phyloP scores from a whole-genome alignment of 2,888 invertebrate genomes.

The Lasioglossum marginatum region DNA sequence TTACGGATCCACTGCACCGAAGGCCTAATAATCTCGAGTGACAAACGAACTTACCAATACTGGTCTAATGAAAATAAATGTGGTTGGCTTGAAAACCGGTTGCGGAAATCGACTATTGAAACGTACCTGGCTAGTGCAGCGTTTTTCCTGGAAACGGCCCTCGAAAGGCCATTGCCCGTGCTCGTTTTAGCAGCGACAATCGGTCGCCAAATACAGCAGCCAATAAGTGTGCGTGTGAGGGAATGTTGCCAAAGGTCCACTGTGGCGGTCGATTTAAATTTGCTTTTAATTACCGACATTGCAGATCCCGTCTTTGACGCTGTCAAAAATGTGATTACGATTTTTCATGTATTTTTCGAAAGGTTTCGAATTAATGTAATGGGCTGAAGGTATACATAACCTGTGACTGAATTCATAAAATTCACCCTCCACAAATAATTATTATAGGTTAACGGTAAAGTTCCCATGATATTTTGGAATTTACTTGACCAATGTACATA shows the following conservation, averaged over 20 bases:
- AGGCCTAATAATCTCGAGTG: slow-evolving; percentile 40
- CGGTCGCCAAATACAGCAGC: background rate
- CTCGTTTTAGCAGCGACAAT: background rate
- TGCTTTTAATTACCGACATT: background rate
- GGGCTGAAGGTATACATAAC: too few species aligned
- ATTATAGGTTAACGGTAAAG: too few species aligned
- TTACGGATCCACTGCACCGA: slow-evolving; percentile 21
- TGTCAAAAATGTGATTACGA: background rate
- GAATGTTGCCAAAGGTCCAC: background rate
- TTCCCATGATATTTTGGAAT: too few species aligned
- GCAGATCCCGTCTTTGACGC: background rate
- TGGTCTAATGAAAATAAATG: slow-evolving; percentile 47
- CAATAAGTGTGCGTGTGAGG: background rate
- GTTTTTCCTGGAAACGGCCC: background rate
- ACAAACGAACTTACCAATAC: slow-evolving; percentile 44
- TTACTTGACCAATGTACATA: too few species aligned
- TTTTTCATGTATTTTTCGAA: too few species aligned
- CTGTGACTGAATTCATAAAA: too few species aligned
- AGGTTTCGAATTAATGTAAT: too few species aligned
- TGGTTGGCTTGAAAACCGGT: slow-evolving; percentile 32
- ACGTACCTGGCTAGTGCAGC: background rate
- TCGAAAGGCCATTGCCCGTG: background rate
- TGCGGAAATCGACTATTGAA: slow-evolving; percentile 32
- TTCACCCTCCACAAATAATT: too few species aligned
- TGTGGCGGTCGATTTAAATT: background rate